phyloP scores from a whole-genome alignment of 2,888 invertebrate species.

The Synanthedon tipuliformis region DNA sequence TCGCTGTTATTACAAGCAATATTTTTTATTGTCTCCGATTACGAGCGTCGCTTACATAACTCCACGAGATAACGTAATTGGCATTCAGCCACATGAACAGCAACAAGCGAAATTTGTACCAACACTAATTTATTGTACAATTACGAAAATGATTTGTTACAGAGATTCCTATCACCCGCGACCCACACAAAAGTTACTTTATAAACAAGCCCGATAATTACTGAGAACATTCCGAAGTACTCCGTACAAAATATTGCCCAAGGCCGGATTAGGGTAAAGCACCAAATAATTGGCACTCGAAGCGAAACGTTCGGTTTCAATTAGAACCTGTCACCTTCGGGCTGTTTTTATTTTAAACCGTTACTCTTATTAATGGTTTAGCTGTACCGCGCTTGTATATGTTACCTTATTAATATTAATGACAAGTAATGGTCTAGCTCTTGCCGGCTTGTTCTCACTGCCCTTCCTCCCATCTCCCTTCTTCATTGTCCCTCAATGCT shows the following conservation, averaged over 20 bases:
- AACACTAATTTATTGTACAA: conserved; percentile 28
- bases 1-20: not conserved
- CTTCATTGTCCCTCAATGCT: too few species aligned
- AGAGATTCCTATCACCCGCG: conserved; percentile 18
- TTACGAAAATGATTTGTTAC: conserved; percentile 36
- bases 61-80: not conserved
- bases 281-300: conserved; percentile 17
- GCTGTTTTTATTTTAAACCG: conserved; percentile 10
- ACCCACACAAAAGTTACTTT: conserved; percentile 19
- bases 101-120: conserved; percentile 8
- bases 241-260: conserved; percentile 11
- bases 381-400: too few species aligned
- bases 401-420: too few species aligned
- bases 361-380: conserved; percentile 12
- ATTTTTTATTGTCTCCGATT: not conserved
- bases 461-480: too few species aligned
- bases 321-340: conserved; percentile 16
- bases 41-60: not conserved
- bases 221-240: conserved; percentile 13
- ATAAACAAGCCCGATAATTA: conserved; percentile 28
- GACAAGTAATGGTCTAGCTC: too few species aligned
- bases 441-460: too few species aligned
- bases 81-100: not conserved
- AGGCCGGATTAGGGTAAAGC: conserved; percentile 15
- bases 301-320: conserved; percentile 11